Evolutionary conservation across 2,797 vertebrate genomes (phyloP).

Genomic region (Phoxinus dragarum): DNA sequence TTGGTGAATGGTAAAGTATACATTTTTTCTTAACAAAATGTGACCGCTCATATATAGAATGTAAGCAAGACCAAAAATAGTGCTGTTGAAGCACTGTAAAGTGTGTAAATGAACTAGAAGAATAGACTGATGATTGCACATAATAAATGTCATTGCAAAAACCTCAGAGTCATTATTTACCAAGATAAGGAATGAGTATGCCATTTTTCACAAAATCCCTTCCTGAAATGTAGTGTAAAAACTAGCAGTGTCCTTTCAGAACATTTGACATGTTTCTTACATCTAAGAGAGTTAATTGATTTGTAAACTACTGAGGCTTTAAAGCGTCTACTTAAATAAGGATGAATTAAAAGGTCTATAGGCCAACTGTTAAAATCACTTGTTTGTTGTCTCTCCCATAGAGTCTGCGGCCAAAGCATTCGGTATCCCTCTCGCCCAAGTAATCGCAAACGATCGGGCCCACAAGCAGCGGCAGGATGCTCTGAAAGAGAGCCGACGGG

Average conservation of each 20-base stretch:
- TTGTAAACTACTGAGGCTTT: neutral
- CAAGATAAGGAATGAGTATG: conserved; percentile 8
- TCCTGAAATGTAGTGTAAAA: conserved; percentile 26
- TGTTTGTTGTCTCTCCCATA: conserved; percentile 54
- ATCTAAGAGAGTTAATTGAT: neutral
- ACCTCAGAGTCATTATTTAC: conserved; percentile 2
- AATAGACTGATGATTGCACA: neutral
- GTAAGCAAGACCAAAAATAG: neutral
- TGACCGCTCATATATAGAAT: neutral
- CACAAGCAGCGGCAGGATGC: conserved; percentile 81
- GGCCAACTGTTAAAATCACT: neutral
- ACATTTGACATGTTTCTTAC: neutral
- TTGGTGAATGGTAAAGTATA: neutral
- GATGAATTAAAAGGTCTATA: neutral
- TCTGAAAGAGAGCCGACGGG: conserved; percentile 80
- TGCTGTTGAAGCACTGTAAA: neutral
- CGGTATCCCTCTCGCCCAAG: conserved; percentile 84
- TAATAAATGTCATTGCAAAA: too few relatives aligned
- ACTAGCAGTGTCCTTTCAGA: neutral
- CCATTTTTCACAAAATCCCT: conserved; percentile 6
- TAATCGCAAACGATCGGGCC: conserved; percentile 84
- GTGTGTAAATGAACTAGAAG: neutral
- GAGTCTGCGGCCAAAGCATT: conserved; percentile 85
- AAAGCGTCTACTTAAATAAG: neutral
- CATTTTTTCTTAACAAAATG: neutral